phyloP scores from a whole-genome alignment of 1,140 invertebrate species.

The Microplitis mediator region DNA sequence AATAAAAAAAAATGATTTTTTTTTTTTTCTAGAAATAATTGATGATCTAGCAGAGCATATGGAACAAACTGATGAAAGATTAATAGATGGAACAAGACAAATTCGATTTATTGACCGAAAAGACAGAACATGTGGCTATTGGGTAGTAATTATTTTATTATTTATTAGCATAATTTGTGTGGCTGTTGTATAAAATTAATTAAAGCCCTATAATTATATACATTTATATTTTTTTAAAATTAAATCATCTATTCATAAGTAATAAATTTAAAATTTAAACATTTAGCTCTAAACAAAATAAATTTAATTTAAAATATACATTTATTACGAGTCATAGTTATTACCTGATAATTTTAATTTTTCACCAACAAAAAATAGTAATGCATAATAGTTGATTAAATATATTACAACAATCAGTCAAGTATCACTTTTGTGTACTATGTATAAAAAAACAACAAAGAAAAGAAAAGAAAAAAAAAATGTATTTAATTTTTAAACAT shows the following conservation, averaged over 20 bases:
- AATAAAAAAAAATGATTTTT: background rate
- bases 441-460: too few relatives aligned
- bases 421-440: too few relatives aligned
- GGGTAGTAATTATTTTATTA: constrained; percentile 71
- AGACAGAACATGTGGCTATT: constrained; percentile 76
- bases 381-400: too few relatives aligned
- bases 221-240: background rate
- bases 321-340: too few relatives aligned
- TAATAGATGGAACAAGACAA: constrained; percentile 71
- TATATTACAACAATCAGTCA: too few relatives aligned
- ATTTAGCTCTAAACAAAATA: too few relatives aligned
- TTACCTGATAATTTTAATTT: too few relatives aligned
- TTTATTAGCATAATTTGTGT: constrained; percentile 55
- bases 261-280: background rate
- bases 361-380: too few relatives aligned
- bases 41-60: constrained; percentile 79
- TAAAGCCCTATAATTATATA: background rate
- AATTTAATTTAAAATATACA: too few relatives aligned
- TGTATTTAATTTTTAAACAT: too few relatives aligned
- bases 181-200: background rate
- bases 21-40: constrained; percentile 71
- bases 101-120: constrained; percentile 70
- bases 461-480: too few relatives aligned
- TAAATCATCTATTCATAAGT: background rate
- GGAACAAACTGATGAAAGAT: constrained; percentile 71